These are phyloP conservation scores for Colaptes auratus DNA, from an alignment of 2,113 vertebrate genomes.

Conservation along the genomic window DNA sequence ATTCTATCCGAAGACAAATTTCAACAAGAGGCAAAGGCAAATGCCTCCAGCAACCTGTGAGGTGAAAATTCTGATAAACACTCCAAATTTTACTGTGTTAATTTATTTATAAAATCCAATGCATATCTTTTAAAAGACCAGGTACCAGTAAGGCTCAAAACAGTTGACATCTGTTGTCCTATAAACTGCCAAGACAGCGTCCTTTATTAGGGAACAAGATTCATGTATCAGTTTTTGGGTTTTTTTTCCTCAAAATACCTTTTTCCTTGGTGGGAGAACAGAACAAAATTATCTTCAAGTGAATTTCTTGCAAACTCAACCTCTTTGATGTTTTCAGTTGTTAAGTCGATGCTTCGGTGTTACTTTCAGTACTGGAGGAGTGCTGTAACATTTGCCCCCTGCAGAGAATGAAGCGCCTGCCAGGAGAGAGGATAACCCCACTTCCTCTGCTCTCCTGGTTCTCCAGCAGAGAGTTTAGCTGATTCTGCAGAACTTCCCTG, in stretches of 20 bases:
- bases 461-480: conserved; percentile 2
- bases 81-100: neutral
- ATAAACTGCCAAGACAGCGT: neutral
- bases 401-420: neutral
- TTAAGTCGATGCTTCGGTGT: neutral
- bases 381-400: neutral
- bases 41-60: neutral
- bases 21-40: neutral
- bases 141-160: neutral
- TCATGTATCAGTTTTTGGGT: neutral
- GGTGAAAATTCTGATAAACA: neutral
- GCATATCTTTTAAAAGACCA: neutral
- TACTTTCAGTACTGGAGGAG: neutral
- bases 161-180: neutral
- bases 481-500: neutral
- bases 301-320: neutral
- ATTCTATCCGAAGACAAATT: neutral
- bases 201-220: neutral
- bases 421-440: neutral
- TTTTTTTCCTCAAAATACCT: neutral
- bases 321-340: neutral
- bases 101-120: neutral
- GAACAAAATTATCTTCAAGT: neutral
- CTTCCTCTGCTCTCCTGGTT: neutral
- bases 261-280: neutral